A percentile compares a stretch with the other conserved stretches of the same genome.
Evolutionary conservation across 2,797 vertebrate species (phyloP).

Genomic region (Galagoides demidoff): DNA sequence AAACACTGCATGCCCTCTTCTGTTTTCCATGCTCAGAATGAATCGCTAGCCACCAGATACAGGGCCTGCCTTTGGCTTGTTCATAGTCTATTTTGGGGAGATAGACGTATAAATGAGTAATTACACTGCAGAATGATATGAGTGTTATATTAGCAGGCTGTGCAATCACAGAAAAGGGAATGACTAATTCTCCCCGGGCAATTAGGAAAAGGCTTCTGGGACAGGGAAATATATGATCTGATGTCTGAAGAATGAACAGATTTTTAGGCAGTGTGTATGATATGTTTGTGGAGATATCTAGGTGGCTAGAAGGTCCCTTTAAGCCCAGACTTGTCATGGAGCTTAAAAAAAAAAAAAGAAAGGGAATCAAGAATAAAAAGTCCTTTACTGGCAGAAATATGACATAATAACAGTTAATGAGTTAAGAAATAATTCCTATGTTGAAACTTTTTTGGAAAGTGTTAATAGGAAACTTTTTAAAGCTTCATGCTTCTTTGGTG

Average conservation of each 20-base stretch:
- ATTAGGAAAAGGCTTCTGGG: constrained; percentile 15
- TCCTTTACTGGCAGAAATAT: constrained; percentile 9
- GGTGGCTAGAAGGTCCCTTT: background rate
- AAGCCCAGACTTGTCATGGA: background rate
- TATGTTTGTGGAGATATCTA: background rate
- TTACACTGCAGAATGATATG: background rate
- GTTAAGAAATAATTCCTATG: background rate
- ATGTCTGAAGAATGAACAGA: background rate
- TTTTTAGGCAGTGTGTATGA: background rate
- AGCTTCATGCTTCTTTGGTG: constrained; percentile 7
- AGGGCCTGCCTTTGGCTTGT: background rate
- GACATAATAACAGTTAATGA: background rate
- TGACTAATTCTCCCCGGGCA: background rate
- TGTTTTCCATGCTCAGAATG: background rate
- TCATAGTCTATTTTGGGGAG: background rate
- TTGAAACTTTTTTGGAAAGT: background rate
- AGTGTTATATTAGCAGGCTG: background rate
- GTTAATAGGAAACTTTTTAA: constrained; percentile 1
- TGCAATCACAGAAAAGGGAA: background rate
- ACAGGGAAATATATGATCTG: background rate
- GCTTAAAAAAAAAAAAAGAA: background rate
- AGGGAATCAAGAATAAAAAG: background rate
- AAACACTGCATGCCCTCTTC: background rate
- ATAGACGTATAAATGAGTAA: background rate
- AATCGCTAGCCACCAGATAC: background rate